phyloP scores from a whole-genome alignment of 2,113 vertebrate species.

The Myodes glareolus region DNA sequence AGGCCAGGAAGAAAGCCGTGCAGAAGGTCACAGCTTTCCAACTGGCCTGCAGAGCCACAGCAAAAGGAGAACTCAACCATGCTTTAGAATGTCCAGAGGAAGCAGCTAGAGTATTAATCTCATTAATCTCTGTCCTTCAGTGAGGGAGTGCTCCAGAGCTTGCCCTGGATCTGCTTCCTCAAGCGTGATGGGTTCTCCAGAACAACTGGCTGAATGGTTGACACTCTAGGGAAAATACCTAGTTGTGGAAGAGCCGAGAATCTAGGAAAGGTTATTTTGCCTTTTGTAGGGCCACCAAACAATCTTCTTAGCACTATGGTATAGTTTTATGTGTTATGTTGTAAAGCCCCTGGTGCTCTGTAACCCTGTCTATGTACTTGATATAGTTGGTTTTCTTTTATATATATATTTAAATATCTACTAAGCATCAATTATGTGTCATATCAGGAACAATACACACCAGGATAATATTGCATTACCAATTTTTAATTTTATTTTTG shows the following conservation, averaged over 20 bases:
- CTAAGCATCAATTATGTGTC: not conserved
- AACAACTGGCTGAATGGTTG: not conserved
- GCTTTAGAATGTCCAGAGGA: not conserved
- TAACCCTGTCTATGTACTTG: not conserved
- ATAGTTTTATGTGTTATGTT: not conserved
- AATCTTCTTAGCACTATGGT: not conserved
- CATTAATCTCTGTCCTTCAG: not conserved
- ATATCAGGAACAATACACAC: not conserved
- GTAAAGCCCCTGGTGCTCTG: not conserved
- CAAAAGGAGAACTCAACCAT: too few relatives aligned
- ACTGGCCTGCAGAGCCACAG: too few relatives aligned
- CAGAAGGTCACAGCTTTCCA: not conserved
- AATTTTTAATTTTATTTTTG: not conserved
- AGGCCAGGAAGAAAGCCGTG: accelerated
- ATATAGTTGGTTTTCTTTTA: not conserved
- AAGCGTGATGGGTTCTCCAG: not conserved
- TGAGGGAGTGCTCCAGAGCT: not conserved
- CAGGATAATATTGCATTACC: not conserved
- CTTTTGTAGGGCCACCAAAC: not conserved
- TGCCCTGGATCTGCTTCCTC: not conserved
- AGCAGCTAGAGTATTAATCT: not conserved
- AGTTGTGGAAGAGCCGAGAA: not conserved
- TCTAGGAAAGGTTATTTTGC: not conserved
- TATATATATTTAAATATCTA: not conserved
- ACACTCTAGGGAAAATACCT: not conserved